Conservation (phyloP, 2,797 vertebrate species). For the Amniataba percoides region DNA sequence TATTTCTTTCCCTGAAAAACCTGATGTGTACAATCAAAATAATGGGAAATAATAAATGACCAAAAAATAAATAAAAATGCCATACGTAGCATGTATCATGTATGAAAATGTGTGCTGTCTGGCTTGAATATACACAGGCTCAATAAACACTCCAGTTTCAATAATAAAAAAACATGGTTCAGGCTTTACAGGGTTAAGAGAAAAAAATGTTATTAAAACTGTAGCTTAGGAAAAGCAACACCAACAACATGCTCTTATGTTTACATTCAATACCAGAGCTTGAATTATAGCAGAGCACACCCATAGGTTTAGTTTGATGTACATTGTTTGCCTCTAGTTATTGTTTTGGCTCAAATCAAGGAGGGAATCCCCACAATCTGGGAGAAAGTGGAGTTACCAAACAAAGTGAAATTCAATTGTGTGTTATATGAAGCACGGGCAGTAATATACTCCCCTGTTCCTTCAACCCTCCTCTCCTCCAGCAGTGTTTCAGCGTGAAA, state of each 20-base stretch:
- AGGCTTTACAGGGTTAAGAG: too few species aligned
- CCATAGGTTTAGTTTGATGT: not conserved
- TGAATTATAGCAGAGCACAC: not conserved
- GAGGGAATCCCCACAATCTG: not conserved
- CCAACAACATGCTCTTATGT: not conserved
- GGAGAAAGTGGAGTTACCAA: not conserved
- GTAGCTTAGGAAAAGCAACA: not conserved
- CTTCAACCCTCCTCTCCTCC: not conserved
- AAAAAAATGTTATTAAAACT: not conserved
- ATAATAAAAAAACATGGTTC: too few species aligned
- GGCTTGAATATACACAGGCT: too few species aligned
- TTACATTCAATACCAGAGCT: not conserved
- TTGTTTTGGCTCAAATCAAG: not conserved
- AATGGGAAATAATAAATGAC: too few species aligned
- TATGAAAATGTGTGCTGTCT: too few species aligned
- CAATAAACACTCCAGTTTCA: too few species aligned
- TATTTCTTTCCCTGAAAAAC: too few species aligned
- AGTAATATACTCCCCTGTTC: conserved; percentile 17
- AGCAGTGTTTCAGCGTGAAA: conserved; percentile 14
- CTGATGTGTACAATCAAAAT: too few species aligned
- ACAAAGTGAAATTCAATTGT: conserved; percentile 35
- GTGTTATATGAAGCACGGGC: not conserved
- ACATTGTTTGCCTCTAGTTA: not conserved
- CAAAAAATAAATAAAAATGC: too few species aligned
- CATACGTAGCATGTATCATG: too few species aligned